Percentiles rank a stretch among this genome's conserved stretches.
phyloP scores from a whole-genome alignment of 1,140 invertebrate genomes.

The Drosophila cardini region DNA sequence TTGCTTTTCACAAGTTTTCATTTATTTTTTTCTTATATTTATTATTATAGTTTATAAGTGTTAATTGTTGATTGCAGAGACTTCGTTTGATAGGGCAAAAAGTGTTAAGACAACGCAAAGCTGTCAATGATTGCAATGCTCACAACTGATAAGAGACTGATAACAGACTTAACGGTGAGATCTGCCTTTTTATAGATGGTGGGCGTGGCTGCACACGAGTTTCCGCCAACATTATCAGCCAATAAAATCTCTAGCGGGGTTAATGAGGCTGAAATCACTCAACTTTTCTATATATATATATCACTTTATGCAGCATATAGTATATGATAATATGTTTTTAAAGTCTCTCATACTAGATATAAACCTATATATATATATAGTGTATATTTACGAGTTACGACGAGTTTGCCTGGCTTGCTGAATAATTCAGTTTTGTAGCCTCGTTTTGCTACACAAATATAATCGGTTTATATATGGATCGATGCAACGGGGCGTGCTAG shows the following conservation, averaged over 20 bases:
- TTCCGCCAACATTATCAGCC: constrained; percentile 29
- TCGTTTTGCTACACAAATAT: constrained; percentile 51
- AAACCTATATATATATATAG: neutral
- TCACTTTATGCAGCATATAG: neutral
- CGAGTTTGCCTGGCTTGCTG: constrained; percentile 13
- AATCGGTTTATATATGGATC: constrained; percentile 75
- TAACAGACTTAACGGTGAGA: neutral
- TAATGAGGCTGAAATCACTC: constrained; percentile 22
- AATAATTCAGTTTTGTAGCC: constrained; percentile 46
- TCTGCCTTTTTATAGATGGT: neutral
- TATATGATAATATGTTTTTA: neutral
- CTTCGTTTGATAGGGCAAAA: constrained; percentile 8
- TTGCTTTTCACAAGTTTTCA: neutral
- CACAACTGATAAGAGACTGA: constrained; percentile 4
- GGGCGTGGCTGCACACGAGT: constrained; percentile 29
- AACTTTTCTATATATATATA: neutral
- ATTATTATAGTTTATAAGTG: neutral
- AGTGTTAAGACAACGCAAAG: neutral
- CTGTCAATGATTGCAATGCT: constrained; percentile 19
- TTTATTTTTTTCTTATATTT: neutral
- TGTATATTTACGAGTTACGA: constrained; percentile 20
- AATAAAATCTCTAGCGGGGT: constrained; percentile 12
- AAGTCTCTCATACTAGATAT: neutral
- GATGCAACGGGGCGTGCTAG: constrained; percentile 59
- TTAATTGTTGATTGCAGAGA: neutral